Conservation (phyloP, 1,140 invertebrate species). For the Elymnias hypermnestra region DNA sequence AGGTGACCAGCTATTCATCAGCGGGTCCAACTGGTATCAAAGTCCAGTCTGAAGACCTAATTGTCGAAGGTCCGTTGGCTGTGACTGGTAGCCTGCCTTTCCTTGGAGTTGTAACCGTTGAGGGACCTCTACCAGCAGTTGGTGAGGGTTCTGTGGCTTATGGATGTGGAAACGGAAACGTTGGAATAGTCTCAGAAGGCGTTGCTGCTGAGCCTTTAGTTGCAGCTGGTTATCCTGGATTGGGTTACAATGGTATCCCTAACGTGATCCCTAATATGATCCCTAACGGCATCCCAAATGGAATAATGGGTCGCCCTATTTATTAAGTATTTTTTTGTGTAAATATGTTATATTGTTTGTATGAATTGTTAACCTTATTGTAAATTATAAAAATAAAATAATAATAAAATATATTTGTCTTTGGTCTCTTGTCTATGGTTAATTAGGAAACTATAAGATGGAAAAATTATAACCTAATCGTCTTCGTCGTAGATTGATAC, state of each 20-base stretch:
- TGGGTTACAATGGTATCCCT: neutral
- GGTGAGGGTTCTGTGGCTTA: slow-evolving; percentile 30
- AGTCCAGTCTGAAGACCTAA: slow-evolving; percentile 26
- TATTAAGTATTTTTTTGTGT: too few relatives aligned
- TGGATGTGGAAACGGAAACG: slow-evolving; percentile 31
- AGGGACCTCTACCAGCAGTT: slow-evolving; percentile 30
- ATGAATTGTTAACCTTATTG: too few relatives aligned
- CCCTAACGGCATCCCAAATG: too few relatives aligned
- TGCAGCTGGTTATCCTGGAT: neutral
- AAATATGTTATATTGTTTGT: too few relatives aligned
- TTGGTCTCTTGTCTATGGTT: too few relatives aligned
- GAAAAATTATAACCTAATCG: too few relatives aligned
- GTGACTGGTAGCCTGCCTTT: slow-evolving; percentile 38
- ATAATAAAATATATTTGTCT: too few relatives aligned
- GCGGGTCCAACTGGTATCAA: slow-evolving; percentile 24
- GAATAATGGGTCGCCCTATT: too few relatives aligned
- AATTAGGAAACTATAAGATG: too few relatives aligned
- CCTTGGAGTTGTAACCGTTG: slow-evolving; percentile 34
- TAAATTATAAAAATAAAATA: too few relatives aligned
- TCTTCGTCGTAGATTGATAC: too few relatives aligned
- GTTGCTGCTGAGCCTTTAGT: neutral
- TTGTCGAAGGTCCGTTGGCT: slow-evolving; percentile 29
- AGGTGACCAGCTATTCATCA: slow-evolving; percentile 22
- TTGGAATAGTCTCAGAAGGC: slow-evolving; percentile 27
- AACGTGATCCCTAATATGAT: neutral